These are phyloP conservation scores for Pituophis catenifer DNA, from an alignment of 2,113 vertebrate genomes.

Conservation along the genomic window DNA sequence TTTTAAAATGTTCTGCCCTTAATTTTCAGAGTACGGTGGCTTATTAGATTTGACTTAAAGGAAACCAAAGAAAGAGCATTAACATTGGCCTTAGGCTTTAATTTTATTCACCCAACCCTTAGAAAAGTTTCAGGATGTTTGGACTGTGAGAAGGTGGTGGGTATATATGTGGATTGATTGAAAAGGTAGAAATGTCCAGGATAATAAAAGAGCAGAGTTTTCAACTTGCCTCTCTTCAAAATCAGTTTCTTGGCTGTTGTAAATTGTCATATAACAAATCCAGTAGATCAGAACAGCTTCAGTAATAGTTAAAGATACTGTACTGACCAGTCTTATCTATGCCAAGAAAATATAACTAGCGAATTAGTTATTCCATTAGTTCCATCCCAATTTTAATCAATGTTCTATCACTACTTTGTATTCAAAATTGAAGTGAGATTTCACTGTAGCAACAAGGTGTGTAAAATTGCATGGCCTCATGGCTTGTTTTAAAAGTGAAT, in stretches of 20 bases:
- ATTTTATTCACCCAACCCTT: too few species aligned
- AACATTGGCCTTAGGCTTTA: neutral
- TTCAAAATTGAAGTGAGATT: neutral
- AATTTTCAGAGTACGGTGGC: neutral
- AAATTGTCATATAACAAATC: neutral
- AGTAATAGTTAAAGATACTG: neutral
- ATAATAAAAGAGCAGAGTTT: neutral
- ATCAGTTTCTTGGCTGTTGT: neutral
- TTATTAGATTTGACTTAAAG: neutral
- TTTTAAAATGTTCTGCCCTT: neutral
- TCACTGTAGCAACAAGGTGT: neutral
- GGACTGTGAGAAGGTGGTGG: neutral
- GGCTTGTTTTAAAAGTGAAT: neutral
- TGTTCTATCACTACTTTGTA: neutral
- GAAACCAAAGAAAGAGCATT: neutral
- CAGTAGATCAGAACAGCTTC: neutral
- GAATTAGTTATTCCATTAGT: neutral
- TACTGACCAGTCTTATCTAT: neutral
- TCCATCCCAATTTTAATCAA: neutral
- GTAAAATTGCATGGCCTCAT: neutral
- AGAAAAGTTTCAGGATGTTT: neutral
- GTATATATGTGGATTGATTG: neutral
- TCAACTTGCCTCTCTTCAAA: neutral
- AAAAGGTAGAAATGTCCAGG: neutral
- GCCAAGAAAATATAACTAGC: neutral